Evolutionary conservation across 2,888 invertebrate genomes (phyloP).

Genomic region (Tipula unca): DNA sequence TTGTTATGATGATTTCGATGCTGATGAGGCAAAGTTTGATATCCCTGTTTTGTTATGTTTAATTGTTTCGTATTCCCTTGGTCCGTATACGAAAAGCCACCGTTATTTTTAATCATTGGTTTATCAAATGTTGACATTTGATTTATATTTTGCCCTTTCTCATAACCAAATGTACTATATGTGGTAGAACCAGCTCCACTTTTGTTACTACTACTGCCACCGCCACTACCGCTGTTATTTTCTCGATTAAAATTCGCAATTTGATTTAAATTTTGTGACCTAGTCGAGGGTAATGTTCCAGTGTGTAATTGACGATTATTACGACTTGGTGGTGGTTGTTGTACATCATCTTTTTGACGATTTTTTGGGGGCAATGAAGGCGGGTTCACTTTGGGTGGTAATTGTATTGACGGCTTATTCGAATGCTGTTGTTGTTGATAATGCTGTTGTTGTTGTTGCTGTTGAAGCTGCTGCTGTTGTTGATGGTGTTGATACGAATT

Average conservation of each 20-base stretch:
- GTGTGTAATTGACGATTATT: conserved; percentile 32
- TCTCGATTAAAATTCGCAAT: conserved; percentile 8
- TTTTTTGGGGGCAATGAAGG: conserved; percentile 42
- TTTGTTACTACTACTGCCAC: background rate
- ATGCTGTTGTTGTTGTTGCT: background rate
- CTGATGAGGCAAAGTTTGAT: conserved; percentile 21
- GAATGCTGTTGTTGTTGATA: conserved; percentile 24
- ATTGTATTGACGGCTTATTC: conserved; percentile 20
- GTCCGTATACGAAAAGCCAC: conserved; percentile 33
- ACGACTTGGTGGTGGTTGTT: conserved; percentile 24
- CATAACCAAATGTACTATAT: conserved; percentile 34
- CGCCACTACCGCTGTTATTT: background rate
- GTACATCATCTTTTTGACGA: conserved; percentile 34
- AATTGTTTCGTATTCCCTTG: conserved; percentile 28
- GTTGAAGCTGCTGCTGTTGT: conserved; percentile 21
- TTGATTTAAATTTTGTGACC: conserved; percentile 33
- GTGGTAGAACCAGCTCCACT: conserved; percentile 25
- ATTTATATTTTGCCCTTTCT: conserved; percentile 31
- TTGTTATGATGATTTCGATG: conserved; percentile 23
- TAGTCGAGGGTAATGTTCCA: conserved; percentile 37
- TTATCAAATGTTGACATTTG: conserved; percentile 25
- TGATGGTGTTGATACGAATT: conserved; percentile 25
- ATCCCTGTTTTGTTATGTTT: conserved; percentile 19
- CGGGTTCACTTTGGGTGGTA: conserved; percentile 29
- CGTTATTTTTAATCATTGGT: conserved; percentile 16